A percentile compares a stretch with the other conserved stretches of the same genome.
Conservation (phyloP, 2,888 invertebrate genomes). For the Psylliodes chrysocephalus region DNA sequence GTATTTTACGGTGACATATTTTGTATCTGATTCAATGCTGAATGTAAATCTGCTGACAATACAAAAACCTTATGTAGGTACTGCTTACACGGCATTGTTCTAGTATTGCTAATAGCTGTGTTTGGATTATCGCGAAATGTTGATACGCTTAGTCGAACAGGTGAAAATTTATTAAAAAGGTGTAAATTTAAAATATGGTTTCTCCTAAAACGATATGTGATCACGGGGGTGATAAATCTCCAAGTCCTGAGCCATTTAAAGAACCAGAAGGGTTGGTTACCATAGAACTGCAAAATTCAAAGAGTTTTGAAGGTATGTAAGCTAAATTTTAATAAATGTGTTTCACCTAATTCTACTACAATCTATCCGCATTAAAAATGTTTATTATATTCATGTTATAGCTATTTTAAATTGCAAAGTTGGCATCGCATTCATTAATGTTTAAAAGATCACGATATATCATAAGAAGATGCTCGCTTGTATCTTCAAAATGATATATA, state of each 20-base stretch:
- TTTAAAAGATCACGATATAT: too few relatives aligned
- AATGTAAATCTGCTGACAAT: constrained; percentile 10
- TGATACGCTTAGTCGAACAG: background rate
- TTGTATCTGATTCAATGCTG: background rate
- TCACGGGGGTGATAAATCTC: constrained; percentile 34
- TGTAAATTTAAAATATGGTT: constrained; percentile 38
- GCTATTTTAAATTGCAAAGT: too few relatives aligned
- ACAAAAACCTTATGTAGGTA: background rate
- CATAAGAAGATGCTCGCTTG: too few relatives aligned
- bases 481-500: too few relatives aligned
- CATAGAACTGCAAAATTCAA: constrained; percentile 54
- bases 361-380: too few relatives aligned
- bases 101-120: background rate
- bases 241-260: constrained; percentile 49
- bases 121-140: background rate
- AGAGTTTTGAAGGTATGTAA: constrained; percentile 32
- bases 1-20: background rate
- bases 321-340: too few relatives aligned
- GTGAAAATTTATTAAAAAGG: background rate
- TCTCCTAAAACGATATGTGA: constrained; percentile 35
- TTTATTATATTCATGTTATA: too few relatives aligned
- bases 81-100: constrained; percentile 8
- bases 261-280: constrained; percentile 60
- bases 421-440: too few relatives aligned
- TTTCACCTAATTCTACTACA: too few relatives aligned